phyloP scores from a whole-genome alignment of 2,113 vertebrate genomes.

The Rhinolophus ferrumequinum region DNA sequence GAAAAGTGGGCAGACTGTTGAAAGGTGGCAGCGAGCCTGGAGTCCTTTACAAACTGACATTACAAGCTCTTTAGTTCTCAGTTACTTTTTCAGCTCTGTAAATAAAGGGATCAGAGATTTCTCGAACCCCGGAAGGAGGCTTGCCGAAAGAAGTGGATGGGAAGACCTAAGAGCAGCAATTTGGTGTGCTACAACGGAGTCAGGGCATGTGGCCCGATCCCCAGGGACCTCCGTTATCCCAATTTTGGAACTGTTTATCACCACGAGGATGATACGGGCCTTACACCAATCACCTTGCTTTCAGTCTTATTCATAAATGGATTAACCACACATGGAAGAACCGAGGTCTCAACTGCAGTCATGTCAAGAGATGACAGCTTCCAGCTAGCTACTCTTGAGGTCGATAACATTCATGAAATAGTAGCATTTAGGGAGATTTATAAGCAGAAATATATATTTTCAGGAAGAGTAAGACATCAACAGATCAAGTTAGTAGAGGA shows the following conservation, averaged over 20 bases:
- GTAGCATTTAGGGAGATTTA: not conserved
- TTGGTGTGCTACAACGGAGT: not conserved
- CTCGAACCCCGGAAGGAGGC: not conserved
- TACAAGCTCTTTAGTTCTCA: not conserved
- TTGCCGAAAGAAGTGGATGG: not conserved
- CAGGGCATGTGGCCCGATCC: too few species aligned
- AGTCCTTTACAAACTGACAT: not conserved
- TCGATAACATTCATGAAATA: not conserved
- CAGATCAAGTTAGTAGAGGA: not conserved
- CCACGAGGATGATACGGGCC: not conserved
- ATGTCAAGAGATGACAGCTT: not conserved
- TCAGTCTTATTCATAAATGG: not conserved
- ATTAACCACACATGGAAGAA: not conserved
- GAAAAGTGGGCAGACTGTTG: not conserved
- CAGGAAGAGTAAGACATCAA: not conserved
- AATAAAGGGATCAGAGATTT: not conserved
- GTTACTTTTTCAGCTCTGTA: not conserved
- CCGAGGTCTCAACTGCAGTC: not conserved
- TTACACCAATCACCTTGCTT: not conserved
- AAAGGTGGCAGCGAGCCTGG: accelerated
- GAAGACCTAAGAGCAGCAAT: not conserved
- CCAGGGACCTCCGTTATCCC: not conserved
- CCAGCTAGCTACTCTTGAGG: too few species aligned
- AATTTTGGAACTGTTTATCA: not conserved
- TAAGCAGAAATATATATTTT: not conserved